phyloP scores from a whole-genome alignment of 2,113 vertebrate genomes.

The Paracanthobrama guichenoti region DNA sequence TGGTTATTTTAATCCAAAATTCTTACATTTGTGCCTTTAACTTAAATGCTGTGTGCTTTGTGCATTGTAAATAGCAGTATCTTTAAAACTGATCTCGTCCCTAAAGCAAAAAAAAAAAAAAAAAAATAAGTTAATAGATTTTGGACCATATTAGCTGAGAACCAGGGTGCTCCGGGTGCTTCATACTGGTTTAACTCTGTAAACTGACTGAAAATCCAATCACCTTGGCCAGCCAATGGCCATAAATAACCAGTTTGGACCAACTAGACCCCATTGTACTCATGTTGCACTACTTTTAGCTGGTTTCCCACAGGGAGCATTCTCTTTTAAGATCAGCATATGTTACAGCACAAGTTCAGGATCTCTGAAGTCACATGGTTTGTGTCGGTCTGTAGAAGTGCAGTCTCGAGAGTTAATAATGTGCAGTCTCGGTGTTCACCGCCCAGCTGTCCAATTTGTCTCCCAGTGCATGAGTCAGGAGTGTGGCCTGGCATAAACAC shows the following conservation, averaged over 20 bases:
- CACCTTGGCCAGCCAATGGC: not conserved
- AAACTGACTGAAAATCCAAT: not conserved
- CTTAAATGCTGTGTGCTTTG: not conserved
- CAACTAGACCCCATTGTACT: not conserved
- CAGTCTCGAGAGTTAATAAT: not conserved
- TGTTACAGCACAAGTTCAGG: not conserved
- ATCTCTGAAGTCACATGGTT: not conserved
- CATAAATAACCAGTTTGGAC: not conserved
- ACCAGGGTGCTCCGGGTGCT: not conserved
- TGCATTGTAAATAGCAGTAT: not conserved
- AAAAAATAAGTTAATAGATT: not conserved
- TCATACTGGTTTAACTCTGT: not conserved
- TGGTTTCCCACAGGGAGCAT: not conserved
- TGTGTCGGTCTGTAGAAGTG: not conserved
- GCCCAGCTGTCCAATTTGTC: conserved; percentile 41
- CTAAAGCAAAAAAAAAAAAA: not conserved
- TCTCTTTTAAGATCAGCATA: not conserved
- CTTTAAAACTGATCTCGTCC: no score
- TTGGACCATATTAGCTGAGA: not conserved
- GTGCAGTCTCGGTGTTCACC: conserved; percentile 15
- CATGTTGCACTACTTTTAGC: not conserved
- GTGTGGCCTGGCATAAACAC: conserved; percentile 49
- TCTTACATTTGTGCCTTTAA: not conserved
- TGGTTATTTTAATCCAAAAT: no score
- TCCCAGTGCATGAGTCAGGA: conserved; percentile 42